Percentiles rank a stretch among this genome's conserved stretches.
Evolutionary conservation across 2,113 vertebrate genomes (phyloP).

Genomic region (Eptesicus fuscus): DNA sequence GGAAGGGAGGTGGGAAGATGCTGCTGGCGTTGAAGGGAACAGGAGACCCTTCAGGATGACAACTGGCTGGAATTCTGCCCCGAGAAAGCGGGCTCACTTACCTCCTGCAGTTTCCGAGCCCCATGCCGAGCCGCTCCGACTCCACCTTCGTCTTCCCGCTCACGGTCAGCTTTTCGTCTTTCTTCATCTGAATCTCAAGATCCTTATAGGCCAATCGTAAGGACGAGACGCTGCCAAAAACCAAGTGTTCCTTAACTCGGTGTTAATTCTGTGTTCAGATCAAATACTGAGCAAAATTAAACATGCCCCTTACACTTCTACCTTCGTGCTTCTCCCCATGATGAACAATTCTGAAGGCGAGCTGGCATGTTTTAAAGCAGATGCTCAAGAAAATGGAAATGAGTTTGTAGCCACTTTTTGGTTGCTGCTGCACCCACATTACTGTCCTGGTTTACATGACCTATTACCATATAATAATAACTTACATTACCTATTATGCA

Average conservation of each 20-base stretch:
- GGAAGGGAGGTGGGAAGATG: too few species aligned
- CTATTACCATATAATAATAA: neutral
- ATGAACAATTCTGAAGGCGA: neutral
- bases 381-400: neutral
- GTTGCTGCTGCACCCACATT: neutral
- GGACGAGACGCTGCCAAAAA: conserved; percentile 83
- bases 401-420: neutral
- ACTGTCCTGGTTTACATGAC: neutral
- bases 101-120: conserved; percentile 85
- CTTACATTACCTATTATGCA: neutral
- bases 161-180: conserved; percentile 83
- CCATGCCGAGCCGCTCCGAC: conserved; percentile 94
- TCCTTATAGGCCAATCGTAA: conserved; percentile 90
- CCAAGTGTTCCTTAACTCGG: neutral
- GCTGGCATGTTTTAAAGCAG: neutral
- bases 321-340: neutral
- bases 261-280: too few species aligned
- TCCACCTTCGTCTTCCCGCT: conserved; percentile 88
- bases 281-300: neutral
- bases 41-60: accelerated
- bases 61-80: accelerated
- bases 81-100: conserved; percentile 13
- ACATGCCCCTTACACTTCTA: neutral
- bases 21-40: accelerated
- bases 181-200: conserved; percentile 89